Percentiles rank a stretch among this genome's conserved stretches.
phyloP scores from a whole-genome alignment of 1,140 invertebrate species.

The Holotrichia oblita region DNA sequence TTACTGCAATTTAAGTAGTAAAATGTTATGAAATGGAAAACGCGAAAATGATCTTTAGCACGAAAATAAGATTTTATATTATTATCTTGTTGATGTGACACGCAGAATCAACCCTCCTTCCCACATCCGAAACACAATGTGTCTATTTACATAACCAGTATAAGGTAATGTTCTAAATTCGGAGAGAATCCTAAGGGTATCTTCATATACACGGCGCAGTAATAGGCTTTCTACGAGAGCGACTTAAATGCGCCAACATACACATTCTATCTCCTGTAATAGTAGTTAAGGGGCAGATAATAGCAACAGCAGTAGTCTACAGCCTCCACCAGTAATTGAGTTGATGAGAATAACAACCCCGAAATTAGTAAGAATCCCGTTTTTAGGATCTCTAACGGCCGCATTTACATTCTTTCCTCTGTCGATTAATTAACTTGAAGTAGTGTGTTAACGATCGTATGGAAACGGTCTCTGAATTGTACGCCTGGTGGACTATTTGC shows the following conservation, averaged over 20 bases:
- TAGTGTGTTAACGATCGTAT: conserved; percentile 19
- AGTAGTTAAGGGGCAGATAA: conserved; percentile 52
- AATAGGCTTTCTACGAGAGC: conserved; percentile 19
- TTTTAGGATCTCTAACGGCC: conserved; percentile 40
- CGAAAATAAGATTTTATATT: not conserved
- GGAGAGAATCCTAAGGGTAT: conserved; percentile 28
- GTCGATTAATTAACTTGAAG: conserved; percentile 26
- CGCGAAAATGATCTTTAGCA: not conserved
- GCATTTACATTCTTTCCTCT: conserved; percentile 32
- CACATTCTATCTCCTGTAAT: conserved; percentile 45
- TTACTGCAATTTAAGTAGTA: not conserved
- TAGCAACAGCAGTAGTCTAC: conserved; percentile 46
- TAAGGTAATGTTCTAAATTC: conserved; percentile 22
- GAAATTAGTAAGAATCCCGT: conserved; percentile 48
- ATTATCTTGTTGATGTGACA: not conserved
- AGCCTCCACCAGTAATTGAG: conserved; percentile 48
- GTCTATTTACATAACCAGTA: conserved; percentile 36
- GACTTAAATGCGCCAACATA: conserved; percentile 38
- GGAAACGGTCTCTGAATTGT: not conserved
- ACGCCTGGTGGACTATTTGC: not conserved
- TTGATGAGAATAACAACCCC: conserved; percentile 48
- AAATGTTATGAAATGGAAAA: not conserved
- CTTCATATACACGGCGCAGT: conserved; percentile 7
- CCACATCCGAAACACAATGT: not conserved
- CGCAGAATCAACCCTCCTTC: not conserved